These are phyloP conservation scores for Hipposideros larvatus DNA, from an alignment of 2,797 vertebrate species.

Conservation along the genomic window DNA sequence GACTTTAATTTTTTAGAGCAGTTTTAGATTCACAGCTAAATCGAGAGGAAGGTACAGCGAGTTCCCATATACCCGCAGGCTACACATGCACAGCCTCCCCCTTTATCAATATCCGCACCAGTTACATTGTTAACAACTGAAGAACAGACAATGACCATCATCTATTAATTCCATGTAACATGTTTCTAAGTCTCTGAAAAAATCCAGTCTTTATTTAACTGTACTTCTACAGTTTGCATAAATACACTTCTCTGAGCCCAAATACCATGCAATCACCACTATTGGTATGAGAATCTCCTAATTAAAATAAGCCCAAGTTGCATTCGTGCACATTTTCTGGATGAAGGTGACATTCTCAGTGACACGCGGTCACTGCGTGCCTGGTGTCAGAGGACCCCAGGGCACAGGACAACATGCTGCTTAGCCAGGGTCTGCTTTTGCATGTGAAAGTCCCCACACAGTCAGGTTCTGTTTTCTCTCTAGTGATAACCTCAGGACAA, in stretches of 20 bases:
- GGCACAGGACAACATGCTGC: neutral
- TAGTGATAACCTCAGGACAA: constrained; percentile 3
- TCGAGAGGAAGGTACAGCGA: neutral
- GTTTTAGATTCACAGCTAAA: neutral
- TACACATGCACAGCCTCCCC: neutral
- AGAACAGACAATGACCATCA: neutral
- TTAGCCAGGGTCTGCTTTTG: neutral
- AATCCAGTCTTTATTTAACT: neutral
- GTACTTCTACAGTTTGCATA: neutral
- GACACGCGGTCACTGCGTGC: neutral
- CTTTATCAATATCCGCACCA: neutral
- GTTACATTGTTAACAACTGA: neutral
- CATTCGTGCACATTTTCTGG: neutral
- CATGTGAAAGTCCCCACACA: neutral
- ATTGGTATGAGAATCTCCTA: neutral
- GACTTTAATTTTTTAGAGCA: neutral
- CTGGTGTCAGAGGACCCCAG: neutral
- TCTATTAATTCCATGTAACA: neutral
- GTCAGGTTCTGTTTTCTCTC: neutral
- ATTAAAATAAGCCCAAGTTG: neutral
- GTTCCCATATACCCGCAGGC: neutral
- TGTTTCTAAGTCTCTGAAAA: neutral
- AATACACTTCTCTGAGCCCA: neutral
- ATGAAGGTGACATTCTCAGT: neutral
- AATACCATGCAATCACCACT: neutral